Evolutionary conservation across 2,113 vertebrate species (phyloP).

Genomic region (Lamprotornis superbus): DNA sequence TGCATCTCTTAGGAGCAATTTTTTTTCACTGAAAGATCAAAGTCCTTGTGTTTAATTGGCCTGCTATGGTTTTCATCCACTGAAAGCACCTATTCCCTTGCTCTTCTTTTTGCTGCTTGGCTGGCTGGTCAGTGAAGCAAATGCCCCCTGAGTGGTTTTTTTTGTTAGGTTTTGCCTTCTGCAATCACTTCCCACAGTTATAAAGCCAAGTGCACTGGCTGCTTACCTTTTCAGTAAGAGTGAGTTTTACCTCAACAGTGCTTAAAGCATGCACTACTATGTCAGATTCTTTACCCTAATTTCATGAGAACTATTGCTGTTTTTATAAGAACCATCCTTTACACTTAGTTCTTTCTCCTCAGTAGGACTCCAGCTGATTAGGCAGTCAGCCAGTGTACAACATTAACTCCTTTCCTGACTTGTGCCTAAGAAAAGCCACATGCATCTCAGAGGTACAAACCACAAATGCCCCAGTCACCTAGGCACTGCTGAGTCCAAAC

Average conservation of each 20-base stretch:
- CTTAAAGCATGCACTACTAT: background rate
- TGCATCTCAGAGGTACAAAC: background rate
- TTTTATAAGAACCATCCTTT: background rate
- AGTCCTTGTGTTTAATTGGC: background rate
- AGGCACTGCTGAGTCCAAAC: background rate
- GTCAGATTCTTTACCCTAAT: background rate
- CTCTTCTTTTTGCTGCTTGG: background rate
- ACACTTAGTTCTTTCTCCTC: background rate
- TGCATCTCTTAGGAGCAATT: background rate
- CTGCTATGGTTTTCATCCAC: background rate
- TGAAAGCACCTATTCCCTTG: background rate
- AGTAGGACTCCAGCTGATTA: background rate
- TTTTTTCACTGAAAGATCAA: background rate
- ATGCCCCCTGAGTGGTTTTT: background rate
- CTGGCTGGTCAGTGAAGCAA: background rate
- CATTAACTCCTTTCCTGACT: background rate
- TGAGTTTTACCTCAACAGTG: background rate
- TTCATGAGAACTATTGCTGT: background rate
- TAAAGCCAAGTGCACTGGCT: background rate
- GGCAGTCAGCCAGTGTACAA: background rate
- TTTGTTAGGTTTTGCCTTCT: background rate
- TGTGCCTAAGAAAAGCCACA: fast-evolving
- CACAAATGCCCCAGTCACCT: fast-evolving
- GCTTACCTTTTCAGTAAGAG: background rate
- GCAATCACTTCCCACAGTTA: background rate